Percentiles rank a stretch among this genome's conserved stretches.
Evolutionary conservation across 1,140 invertebrate genomes (phyloP).

Genomic region (Pentalonia nigronervosa): DNA sequence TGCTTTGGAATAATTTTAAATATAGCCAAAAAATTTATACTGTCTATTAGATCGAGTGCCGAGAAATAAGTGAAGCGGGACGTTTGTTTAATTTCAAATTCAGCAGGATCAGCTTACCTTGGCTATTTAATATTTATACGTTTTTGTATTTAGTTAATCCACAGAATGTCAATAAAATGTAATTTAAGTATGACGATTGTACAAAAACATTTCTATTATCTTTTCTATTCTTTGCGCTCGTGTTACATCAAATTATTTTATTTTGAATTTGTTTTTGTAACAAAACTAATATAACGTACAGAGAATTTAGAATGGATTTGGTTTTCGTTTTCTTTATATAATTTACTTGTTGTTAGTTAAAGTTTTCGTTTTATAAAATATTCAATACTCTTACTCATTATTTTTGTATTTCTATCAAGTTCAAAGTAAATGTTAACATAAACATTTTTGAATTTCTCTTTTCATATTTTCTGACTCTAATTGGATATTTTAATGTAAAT

Average conservation of each 20-base stretch:
- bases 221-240: not conserved
- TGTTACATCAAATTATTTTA: not conserved
- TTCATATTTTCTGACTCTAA: not conserved
- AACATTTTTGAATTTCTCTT: not conserved
- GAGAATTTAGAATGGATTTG: not conserved
- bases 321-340: not conserved
- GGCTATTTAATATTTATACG: not conserved
- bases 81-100: not conserved
- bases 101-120: not conserved
- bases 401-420: not conserved
- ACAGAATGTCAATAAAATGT: not conserved
- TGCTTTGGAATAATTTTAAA: not conserved
- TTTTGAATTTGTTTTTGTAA: slow-evolving; percentile 12
- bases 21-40: not conserved
- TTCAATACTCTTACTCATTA: not conserved
- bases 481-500: not conserved
- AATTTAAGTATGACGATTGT: not conserved
- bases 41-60: not conserved
- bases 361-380: not conserved
- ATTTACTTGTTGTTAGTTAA: not conserved
- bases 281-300: not conserved
- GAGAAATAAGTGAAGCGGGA: not conserved
- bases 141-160: not conserved
- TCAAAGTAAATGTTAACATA: not conserved
- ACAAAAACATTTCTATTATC: not conserved